Base-by-base conservation (phyloP, 2,113 vertebrate genomes). In the Poecilia latipinna region DNA sequence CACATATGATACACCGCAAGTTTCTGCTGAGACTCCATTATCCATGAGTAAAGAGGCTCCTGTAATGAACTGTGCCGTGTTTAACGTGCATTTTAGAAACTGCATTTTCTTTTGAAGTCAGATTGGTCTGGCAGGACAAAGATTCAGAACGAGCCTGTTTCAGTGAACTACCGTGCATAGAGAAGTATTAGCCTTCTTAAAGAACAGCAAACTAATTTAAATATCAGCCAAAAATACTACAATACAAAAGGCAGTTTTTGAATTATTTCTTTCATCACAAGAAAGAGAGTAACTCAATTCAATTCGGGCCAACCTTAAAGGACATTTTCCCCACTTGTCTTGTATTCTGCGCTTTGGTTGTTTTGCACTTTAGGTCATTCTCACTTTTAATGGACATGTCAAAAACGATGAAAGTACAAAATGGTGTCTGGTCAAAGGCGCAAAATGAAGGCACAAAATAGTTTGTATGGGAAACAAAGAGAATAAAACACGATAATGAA, bases 31-130 rank as follows among this genome's bases (percentile, higher is more conserved):
- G 77, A 65, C 73, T 66, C 68, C 79, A 86, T 87, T 89, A 85
- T 84, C 87, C 80, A 89, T 74, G 75, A 72, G 67, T 64, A 32
- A 61, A 65, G 63, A 72, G 44, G 77, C 70, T 85, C 74, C 72
- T 72, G 72, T 26, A 67, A 66, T 48, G 85, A 61, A 79, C 80
- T n/a, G 75, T 60, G 76, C 80, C 39, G 74, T 62, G 66, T 70
- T 75, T 11, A 31, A 75, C 67, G 77, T 64, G 61, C 69, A 51
- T 76, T 79, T 70, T 68, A 17, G 61, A 65, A 42, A 69, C 68
- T 61, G 61, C n/a, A 2, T 83, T 86, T 82, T 77, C 63, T 75
- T 83, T 57, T 82, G 65, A 79, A 75, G 78, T 84, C 71, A 22
- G 24, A 0, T 57, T 11, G 8, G 61, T 66, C 61, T 76, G 19